Percentiles rank a stretch among this genome's conserved stretches.
These are phyloP conservation scores for Pristionchus mayeri DNA, from an alignment of 2,888 invertebrate species.

Conservation along the genomic window DNA sequence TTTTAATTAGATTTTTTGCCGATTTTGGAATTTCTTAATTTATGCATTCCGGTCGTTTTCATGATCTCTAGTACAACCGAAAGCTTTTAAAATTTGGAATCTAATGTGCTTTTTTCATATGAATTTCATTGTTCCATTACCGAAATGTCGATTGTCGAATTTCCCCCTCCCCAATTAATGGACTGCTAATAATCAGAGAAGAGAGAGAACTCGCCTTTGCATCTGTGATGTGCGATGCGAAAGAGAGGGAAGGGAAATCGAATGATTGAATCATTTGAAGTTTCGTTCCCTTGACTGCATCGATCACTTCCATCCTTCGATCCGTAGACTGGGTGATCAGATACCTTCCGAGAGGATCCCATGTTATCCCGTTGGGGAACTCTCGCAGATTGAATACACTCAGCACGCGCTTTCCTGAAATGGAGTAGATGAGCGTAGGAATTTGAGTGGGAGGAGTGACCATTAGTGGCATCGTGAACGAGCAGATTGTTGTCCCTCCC, in stretches of 20 bases:
- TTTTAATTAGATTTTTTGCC: no score
- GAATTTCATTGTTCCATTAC: no score
- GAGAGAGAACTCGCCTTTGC: neutral
- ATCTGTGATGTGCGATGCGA: conserved; percentile 16
- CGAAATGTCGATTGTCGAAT: no score
- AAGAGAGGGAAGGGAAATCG: conserved; percentile 10
- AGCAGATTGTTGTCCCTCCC: conserved; percentile 69
- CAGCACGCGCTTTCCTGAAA: conserved; percentile 67
- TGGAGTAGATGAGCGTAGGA: no score
- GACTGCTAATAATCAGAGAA: no score
- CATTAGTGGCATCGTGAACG: conserved; percentile 63
- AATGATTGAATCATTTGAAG: conserved; percentile 52
- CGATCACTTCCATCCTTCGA: conserved; percentile 70
- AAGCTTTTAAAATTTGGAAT: no score
- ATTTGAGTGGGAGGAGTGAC: conserved; percentile 57
- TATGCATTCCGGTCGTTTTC: no score
- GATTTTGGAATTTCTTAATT: no score
- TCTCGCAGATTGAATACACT: conserved; percentile 64
- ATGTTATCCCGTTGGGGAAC: conserved; percentile 71
- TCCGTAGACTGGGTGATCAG: conserved; percentile 73
- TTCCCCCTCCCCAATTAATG: no score
- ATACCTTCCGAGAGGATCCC: conserved; percentile 73
- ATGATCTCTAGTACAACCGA: no score
- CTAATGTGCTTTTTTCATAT: no score
- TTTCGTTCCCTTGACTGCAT: conserved; percentile 69